These are phyloP conservation scores for Diarsia rubi DNA, from an alignment of 2,888 invertebrate genomes.

Conservation along the genomic window DNA sequence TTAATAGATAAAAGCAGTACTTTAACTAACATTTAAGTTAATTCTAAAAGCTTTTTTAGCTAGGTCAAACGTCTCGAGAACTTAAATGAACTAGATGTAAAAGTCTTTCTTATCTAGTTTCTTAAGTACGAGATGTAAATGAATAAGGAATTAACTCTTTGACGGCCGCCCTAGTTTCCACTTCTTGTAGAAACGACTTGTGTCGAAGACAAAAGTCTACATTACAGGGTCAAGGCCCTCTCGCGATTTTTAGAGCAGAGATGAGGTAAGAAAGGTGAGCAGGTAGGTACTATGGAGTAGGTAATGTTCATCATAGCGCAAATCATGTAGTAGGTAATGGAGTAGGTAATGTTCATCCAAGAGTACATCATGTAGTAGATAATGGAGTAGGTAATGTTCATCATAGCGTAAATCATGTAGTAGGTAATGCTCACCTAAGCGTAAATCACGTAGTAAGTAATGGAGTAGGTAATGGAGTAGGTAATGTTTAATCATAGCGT, in stretches of 20 bases:
- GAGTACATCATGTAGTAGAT: too few relatives aligned
- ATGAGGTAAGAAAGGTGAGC: not conserved
- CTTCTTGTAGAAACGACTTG: conserved; percentile 5
- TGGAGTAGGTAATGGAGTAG: too few relatives aligned
- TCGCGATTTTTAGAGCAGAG: not conserved
- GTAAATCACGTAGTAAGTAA: too few relatives aligned
- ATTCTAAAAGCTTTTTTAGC: not conserved
- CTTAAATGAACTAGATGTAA: not conserved
- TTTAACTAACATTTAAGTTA: not conserved
- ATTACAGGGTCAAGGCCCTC: not conserved
- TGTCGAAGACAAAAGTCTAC: not conserved
- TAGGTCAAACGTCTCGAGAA: not conserved
- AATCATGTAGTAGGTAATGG: too few relatives aligned
- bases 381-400: too few relatives aligned
- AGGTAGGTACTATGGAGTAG: not conserved
- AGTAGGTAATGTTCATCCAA: too few relatives aligned
- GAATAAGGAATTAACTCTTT: not conserved
- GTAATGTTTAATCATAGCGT: too few relatives aligned
- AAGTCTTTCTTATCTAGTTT: not conserved
- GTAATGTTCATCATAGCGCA: not conserved
- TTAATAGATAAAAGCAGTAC: not conserved
- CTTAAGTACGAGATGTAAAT: conserved; percentile 6
- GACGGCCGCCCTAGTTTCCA: not conserved
- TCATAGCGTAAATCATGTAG: too few relatives aligned
- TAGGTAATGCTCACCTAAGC: too few relatives aligned